Conservation (phyloP, 2,888 invertebrate genomes). For the Leuctra nigra region DNA sequence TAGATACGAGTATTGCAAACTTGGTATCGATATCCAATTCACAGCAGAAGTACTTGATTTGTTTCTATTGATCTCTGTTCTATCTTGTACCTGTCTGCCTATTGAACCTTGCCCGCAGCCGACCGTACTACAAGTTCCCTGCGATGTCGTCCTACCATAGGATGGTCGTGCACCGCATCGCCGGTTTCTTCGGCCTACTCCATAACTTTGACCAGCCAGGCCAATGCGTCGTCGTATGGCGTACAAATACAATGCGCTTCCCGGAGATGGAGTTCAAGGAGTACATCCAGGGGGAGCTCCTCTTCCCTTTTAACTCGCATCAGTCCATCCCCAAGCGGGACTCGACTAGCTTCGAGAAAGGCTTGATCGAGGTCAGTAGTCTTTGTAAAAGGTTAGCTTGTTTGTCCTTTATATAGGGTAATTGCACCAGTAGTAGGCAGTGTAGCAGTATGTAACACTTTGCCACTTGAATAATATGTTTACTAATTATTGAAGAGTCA, state of each 20-base stretch:
- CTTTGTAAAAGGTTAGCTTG: no score
- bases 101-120: no score
- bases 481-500: no score
- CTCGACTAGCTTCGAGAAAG: constrained; percentile 71
- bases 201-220: constrained; percentile 86
- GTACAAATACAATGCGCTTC: constrained; percentile 60
- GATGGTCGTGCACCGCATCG: constrained; percentile 91
- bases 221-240: constrained; percentile 74
- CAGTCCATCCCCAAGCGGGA: constrained; percentile 79
- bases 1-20: no score
- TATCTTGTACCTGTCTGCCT: no score
- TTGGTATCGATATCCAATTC: no score
- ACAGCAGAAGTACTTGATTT: no score
- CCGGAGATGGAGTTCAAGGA: constrained; percentile 68
- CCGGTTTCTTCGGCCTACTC: constrained; percentile 89
- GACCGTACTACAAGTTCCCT: constrained; percentile 75
- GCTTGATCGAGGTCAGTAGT: constrained; percentile 35
- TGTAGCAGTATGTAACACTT: no score
- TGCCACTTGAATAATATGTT: no score
- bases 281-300: constrained; percentile 56
- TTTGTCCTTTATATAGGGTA: not conserved
- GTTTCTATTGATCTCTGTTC: no score
- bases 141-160: constrained; percentile 94
- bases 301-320: constrained; percentile 59
- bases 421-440: no score